Base-by-base conservation (phyloP, 2,797 vertebrate species). In the Pelobates cultripes region DNA sequence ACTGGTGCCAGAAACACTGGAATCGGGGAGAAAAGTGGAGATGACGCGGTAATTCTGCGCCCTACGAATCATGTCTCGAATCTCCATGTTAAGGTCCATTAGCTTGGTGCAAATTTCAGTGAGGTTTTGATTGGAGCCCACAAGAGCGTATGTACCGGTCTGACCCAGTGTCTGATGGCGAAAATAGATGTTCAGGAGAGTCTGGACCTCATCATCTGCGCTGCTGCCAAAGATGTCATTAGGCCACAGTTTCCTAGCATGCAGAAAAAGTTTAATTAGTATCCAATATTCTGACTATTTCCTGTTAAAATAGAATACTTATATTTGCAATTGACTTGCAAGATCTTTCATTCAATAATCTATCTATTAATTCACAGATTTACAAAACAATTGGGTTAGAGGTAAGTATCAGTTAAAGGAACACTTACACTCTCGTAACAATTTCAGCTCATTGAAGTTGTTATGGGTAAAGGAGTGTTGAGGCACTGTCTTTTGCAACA, bases 81-180 rank as follows among this genome's bases (percentile, higher is more conserved):
- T 99, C 92, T 99, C 98, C 77, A 96, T 96, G 75, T 98, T 99
- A 86, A 99, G 95, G 86, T 97, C 98, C 95, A 98, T 96, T 79
- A 99, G 89, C 88, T 98, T 98, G 88, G 95, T 95, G 90, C 97
- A 97, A 92, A 99, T 97, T 85, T 97, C 94, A 0, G 95, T 95
- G 86, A 97, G 93, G 92, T 98, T 98, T 90, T 98, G 97, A 83
- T 97, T 95, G 43, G 97, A 99, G 15, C 97, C 97, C 4, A 99
- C 96, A 91, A 99, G 91, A 8, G 98, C 98, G 0, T 97, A 99
- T 75, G 97, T 98, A 81, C 98, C 97, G 0, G 97, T 99, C 93
- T 99, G 98, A 70, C 98, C 98, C 88, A 99, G 88, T 1, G 97
- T 99, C 90, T 99, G 98, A 90, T 99, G 98, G 77, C 96, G 95